Conservation (phyloP, 1,140 invertebrate genomes). For the Drosophila mauritiana region DNA sequence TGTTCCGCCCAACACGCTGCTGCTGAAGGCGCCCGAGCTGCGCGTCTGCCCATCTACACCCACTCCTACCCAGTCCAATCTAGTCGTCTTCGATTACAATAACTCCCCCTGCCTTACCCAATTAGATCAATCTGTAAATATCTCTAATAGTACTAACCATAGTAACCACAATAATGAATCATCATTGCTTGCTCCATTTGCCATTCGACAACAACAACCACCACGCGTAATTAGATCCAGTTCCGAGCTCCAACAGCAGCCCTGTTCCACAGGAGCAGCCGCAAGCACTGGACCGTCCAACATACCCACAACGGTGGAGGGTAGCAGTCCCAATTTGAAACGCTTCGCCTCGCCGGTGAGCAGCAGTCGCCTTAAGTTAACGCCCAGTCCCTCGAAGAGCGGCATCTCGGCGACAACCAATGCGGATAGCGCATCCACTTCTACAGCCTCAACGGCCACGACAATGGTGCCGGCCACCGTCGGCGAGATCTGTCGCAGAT, state of each 20-base stretch:
- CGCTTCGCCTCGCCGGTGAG: constrained; percentile 61
- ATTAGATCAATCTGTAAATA: constrained; percentile 77
- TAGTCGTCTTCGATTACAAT: constrained; percentile 36
- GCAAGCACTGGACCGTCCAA: constrained; percentile 18
- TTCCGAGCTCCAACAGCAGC: constrained; percentile 59
- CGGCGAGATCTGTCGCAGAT: constrained; percentile 89
- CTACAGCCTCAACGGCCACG: constrained; percentile 67
- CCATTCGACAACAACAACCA: constrained; percentile 65
- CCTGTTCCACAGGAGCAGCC: constrained; percentile 4
- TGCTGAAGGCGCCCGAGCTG: constrained; percentile 58
- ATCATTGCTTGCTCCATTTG: constrained; percentile 83
- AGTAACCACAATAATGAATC: constrained; percentile 79
- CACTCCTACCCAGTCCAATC: constrained; percentile 73
- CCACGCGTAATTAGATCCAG: constrained; percentile 62
- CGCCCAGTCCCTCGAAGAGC: constrained; percentile 77
- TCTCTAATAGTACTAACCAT: constrained; percentile 82
- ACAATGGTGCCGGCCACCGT: constrained; percentile 72
- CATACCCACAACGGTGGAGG: constrained; percentile 57
- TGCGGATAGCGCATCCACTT: constrained; percentile 75
- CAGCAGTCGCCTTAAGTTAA: constrained; percentile 66
- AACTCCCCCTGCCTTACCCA: constrained; percentile 27
- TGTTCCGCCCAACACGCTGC: constrained; percentile 29
- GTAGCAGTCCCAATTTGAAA: constrained; percentile 53
- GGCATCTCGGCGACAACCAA: constrained; percentile 65
- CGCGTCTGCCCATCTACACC: constrained; percentile 78